A percentile compares a stretch with the other conserved stretches of the same genome.
These are phyloP conservation scores for Ellobius talpinus DNA, from an alignment of 2,113 vertebrate genomes.

Conservation along the genomic window DNA sequence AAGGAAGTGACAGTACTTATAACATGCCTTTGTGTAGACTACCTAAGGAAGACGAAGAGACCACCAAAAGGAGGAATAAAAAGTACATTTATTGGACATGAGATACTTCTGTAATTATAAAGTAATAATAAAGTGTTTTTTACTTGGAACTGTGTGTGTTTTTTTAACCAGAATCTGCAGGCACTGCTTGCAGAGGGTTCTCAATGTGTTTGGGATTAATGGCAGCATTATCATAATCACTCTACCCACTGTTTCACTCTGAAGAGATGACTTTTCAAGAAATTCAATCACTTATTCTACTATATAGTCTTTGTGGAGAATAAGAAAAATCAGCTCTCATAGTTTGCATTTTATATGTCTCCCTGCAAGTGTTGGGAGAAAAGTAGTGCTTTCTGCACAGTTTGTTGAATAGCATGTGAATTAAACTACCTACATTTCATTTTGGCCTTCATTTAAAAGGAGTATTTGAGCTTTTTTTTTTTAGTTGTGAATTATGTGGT, in stretches of 20 bases:
- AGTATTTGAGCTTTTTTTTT: conserved; percentile 19
- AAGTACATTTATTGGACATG: not conserved
- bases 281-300: not conserved
- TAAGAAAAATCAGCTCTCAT: not conserved
- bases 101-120: not conserved
- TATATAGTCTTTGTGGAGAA: conserved; percentile 10
- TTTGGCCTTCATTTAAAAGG: not conserved
- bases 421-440: conserved; percentile 3
- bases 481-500: not conserved
- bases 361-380: not conserved
- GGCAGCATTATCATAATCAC: not conserved
- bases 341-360: not conserved
- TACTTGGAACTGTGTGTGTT: not conserved
- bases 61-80: not conserved
- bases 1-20: not conserved
- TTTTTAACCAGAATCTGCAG: not conserved
- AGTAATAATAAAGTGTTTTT: not conserved
- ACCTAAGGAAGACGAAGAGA: not conserved
- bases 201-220: conserved; percentile 20
- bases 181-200: not conserved
- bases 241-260: not conserved
- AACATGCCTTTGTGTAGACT: conserved; percentile 20
- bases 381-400: not conserved
- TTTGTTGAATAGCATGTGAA: not conserved
- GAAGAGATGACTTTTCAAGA: conserved; percentile 40